Conservation (phyloP, 2,113 vertebrate genomes). For the Salminus brasiliensis region DNA sequence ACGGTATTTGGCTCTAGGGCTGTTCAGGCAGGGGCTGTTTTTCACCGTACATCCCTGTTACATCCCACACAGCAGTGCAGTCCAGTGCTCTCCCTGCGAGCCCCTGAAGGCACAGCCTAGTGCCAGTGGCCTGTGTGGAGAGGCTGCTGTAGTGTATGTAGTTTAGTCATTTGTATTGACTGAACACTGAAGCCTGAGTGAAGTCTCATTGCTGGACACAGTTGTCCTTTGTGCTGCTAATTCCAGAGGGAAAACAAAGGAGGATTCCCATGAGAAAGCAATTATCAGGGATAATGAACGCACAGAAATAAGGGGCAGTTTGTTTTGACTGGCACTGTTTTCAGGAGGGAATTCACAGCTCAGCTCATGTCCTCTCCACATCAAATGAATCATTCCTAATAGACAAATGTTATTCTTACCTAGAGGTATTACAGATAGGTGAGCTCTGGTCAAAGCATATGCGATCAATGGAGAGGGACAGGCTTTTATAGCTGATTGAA, state of each 20-base stretch:
- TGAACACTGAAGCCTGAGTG: background rate
- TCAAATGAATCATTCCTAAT: conserved; percentile 44
- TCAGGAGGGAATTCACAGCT: conserved; percentile 42
- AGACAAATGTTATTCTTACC: background rate
- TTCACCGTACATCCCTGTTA: too few species aligned
- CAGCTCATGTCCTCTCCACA: conserved; percentile 30
- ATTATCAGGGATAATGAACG: conserved; percentile 51
- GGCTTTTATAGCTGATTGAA: background rate
- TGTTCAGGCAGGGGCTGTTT: background rate
- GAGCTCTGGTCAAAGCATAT: too few species aligned
- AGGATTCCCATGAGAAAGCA: conserved; percentile 46
- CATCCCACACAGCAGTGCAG: background rate
- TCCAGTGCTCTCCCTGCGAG: too few species aligned
- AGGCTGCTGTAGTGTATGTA: too few species aligned
- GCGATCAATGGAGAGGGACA: background rate
- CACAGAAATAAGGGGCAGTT: conserved; percentile 36
- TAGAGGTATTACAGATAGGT: background rate
- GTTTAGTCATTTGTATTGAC: background rate
- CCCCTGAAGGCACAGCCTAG: background rate
- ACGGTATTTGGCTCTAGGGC: background rate
- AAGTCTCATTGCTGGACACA: conserved; percentile 29
- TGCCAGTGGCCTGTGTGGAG: background rate
- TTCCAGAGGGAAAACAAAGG: conserved; percentile 7
- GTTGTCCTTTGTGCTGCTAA: conserved; percentile 35
- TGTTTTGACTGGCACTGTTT: conserved; percentile 32